A percentile compares a stretch with the other conserved stretches of the same genome.
Conservation (phyloP, 2,113 vertebrate species). For the Odocoileus virginianus region DNA sequence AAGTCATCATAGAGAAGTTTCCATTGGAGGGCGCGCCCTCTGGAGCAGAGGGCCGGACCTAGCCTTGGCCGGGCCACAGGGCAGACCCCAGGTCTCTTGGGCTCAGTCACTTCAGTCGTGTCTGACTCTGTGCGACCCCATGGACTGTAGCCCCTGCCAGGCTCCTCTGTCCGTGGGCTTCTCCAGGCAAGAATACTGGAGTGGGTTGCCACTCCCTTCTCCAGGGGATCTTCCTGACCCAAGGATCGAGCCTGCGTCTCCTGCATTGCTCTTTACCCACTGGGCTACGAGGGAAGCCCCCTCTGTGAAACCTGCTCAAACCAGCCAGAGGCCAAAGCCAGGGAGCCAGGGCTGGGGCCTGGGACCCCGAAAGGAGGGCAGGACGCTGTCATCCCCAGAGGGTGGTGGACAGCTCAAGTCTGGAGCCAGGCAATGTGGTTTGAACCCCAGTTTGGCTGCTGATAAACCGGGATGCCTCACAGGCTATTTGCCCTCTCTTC, state of each 20-base stretch:
- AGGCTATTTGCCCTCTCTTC: background rate
- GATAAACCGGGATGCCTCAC: rapidly evolving
- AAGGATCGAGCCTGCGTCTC: no score
- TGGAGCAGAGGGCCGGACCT: rapidly evolving
- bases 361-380: background rate
- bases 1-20: background rate
- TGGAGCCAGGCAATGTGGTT: background rate
- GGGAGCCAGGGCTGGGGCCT: background rate
- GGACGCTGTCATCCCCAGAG: background rate
- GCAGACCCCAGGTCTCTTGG: background rate
- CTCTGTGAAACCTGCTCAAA: background rate
- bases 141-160: background rate
- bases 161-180: background rate
- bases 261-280: no score
- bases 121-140: background rate
- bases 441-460: background rate
- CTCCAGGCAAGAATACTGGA: no score
- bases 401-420: background rate
- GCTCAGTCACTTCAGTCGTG: background rate
- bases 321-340: background rate
- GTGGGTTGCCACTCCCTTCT: no score
- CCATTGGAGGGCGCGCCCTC: background rate
- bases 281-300: no score
- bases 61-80: no score
- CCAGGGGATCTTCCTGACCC: no score